Conservation (phyloP, 1,140 invertebrate species). For the Drosophila sp. region DNA sequence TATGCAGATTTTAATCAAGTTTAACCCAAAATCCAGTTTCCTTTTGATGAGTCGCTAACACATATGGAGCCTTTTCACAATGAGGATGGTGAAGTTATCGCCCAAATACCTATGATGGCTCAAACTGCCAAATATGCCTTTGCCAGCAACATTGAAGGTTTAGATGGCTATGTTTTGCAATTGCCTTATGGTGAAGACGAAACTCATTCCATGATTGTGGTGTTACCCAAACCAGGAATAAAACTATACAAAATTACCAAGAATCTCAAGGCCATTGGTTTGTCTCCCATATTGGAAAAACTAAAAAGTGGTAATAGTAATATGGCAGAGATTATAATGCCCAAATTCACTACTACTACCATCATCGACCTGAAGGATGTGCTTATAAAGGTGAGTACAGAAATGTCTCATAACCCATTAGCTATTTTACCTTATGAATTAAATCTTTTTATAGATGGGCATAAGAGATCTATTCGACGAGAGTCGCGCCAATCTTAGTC, state of each 20-base stretch:
- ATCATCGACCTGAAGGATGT: conserved; percentile 86
- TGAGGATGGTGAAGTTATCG: conserved; percentile 83
- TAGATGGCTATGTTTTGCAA: conserved; percentile 88
- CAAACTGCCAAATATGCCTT: conserved; percentile 84
- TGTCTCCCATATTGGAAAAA: conserved; percentile 84
- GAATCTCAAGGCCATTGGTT: conserved; percentile 84
- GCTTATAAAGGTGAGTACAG: conserved; percentile 84
- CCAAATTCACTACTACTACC: conserved; percentile 88
- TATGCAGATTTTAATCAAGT: background rate
- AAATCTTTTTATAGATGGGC: conserved; percentile 84
- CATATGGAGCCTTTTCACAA: conserved; percentile 84
- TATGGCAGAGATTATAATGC: conserved; percentile 87
- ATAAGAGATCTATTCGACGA: conserved; percentile 88
- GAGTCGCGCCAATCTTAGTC: conserved; percentile 86
- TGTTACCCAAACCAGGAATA: conserved; percentile 73
- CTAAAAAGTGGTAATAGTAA: conserved; percentile 71
- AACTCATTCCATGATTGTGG: conserved; percentile 64
- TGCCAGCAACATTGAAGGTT: conserved; percentile 82
- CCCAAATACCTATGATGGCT: conserved; percentile 87
- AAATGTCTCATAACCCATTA: background rate
- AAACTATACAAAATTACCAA: conserved; percentile 84
- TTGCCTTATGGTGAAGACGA: conserved; percentile 87
- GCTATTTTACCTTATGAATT: background rate
- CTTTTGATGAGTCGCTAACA: conserved; percentile 88
- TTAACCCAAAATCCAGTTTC: conserved; percentile 54